phyloP scores from a whole-genome alignment of 2,797 vertebrate genomes.

The Pseudochirops cupreus region DNA sequence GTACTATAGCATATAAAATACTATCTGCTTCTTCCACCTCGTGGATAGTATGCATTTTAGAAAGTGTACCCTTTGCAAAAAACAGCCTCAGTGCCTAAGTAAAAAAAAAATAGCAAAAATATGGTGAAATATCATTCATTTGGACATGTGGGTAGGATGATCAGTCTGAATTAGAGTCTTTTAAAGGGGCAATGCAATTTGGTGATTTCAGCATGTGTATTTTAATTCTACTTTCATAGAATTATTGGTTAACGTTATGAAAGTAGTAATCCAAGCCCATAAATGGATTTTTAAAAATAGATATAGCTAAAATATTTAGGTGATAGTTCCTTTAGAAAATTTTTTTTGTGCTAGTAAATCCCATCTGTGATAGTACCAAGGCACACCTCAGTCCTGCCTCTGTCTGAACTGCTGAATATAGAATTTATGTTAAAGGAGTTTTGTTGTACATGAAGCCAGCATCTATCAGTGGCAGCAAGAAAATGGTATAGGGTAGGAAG shows the following conservation, averaged over 20 bases:
- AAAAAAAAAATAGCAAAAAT: background rate
- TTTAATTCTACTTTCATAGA: background rate
- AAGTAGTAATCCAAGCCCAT: background rate
- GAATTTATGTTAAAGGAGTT: background rate
- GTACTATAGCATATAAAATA: background rate
- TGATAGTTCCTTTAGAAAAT: background rate
- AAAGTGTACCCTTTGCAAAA: background rate
- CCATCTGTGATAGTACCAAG: background rate
- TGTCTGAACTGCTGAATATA: background rate
- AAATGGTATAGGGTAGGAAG: background rate
- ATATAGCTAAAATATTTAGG: background rate
- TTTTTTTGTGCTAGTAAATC: background rate
- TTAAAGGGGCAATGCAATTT: background rate
- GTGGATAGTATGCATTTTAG: background rate
- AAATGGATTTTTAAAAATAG: background rate
- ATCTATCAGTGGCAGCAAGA: background rate
- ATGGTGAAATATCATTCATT: background rate
- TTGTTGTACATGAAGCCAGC: background rate
- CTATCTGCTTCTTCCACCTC: accelerated
- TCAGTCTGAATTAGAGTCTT: background rate
- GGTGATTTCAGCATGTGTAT: background rate
- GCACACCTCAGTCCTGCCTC: background rate
- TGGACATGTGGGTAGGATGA: background rate
- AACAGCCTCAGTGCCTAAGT: background rate
- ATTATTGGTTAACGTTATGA: background rate